Evolutionary conservation across 2,113 vertebrate species (phyloP), one percentile per base, ranked within the genome.

Genomic region (Microtus pennsylvanicus): DNA sequence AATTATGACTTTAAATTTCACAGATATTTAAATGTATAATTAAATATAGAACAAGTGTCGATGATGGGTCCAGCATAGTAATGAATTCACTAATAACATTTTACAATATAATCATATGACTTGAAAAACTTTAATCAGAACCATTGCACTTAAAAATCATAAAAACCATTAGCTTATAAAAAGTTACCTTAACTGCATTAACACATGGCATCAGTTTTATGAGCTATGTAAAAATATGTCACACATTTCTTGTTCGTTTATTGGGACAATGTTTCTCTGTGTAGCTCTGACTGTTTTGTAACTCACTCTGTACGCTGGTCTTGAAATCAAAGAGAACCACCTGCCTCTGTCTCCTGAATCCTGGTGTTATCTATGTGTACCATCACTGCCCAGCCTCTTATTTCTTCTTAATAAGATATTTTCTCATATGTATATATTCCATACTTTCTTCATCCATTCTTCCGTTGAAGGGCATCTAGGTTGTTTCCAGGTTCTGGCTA

Each of bases 1-100:
- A 97, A 83, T 0, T 76, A 92, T 91, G 91, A 90, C 0, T 91
- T 88, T 52, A 87, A 55, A 90, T 97, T 93, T 90, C 8, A 83
- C 94, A 82, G 81, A 75, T 81, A 63, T 8, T 45, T 92, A 87
- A 77, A 2, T 58, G 86, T 16, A 9, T 4, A 14, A 83, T 45
- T 91, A 96, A 87, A 70, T 35, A 12, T 92, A 17, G 75, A 52
- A 35, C 50, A 14, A 90, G 85, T 87, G 14, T 45, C 0, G 21
- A 58, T 65, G 38, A 75, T 80, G 14, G 45, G 61, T 72, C 3
- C 35, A 30, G 87, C 14, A 82, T 9, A 58, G 7, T 33, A 67
- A 75, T 75, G 26, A 47, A 0, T 50, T 86, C 83, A 26, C 12
- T 52, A 93, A 61, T 26, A 78, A 55, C 5, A 26, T 92, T 70